Conservation (phyloP, 1,140 invertebrate genomes). For the Solenopsis fugax region DNA sequence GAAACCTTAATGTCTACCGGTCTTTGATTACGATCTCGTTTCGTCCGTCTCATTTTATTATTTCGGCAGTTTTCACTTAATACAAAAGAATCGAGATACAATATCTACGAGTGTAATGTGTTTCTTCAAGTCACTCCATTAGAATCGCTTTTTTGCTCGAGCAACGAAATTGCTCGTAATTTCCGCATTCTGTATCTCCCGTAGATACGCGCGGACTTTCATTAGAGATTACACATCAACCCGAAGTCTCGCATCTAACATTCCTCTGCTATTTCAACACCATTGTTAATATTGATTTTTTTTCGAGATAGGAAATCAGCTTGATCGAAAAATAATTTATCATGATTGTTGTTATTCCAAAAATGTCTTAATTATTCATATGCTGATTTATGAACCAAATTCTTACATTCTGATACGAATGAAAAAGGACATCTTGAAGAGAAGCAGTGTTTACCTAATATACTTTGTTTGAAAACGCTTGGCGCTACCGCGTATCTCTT, state of each 20-base stretch:
- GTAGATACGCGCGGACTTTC: conserved; percentile 63
- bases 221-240: conserved; percentile 71
- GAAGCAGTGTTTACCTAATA: not conserved
- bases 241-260: conserved; percentile 49
- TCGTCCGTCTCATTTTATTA: conserved; percentile 12
- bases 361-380: not conserved
- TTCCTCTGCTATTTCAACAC: conserved; percentile 30
- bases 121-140: conserved; percentile 39
- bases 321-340: conserved; percentile 15
- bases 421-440: not conserved
- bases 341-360: not conserved
- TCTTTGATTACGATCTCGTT: not conserved
- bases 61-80: conserved; percentile 11
- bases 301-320: not conserved
- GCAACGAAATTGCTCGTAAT: conserved; percentile 58
- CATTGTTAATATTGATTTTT: not conserved
- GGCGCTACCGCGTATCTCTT: not conserved
- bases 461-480: not conserved
- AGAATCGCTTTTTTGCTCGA: conserved; percentile 61
- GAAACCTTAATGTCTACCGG: not conserved
- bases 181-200: conserved; percentile 73
- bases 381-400: not conserved
- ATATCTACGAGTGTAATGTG: not conserved
- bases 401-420: not conserved
- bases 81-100: not conserved